Base-by-base conservation (phyloP, 1,140 invertebrate species). In the Zaprionus ornatus region DNA sequence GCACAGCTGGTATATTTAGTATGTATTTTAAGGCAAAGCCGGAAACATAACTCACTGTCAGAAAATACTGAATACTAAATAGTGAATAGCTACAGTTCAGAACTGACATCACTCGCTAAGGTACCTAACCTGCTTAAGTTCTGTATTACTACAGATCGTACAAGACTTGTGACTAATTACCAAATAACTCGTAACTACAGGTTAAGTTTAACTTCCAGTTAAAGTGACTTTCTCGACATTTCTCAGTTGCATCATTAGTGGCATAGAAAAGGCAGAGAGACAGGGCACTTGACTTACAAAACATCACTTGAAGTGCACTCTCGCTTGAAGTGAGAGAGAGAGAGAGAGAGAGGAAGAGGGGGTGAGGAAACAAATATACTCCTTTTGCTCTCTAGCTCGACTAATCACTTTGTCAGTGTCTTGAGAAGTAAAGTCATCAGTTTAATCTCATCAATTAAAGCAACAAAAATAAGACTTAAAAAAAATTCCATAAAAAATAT, bases 361-460 rank as follows among this genome's bases (percentile, higher is more conserved):
- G 25, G 48, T 23, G 48, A 10, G 29, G 7, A 9, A 10, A 32
- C 0, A 32, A 32, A 32, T 29, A 9, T 10, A 29, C 9, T 32
- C 9, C 29, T 32, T 9, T 21, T 35, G 25, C 17, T 42, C 67
- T 35, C 19, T 9, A 40, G 23, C 42, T 17, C 19, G 25, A 13
- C 61, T 48, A 45, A 48, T 48, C 37, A 32, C 35, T 35, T 29
- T 35, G 59, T 27, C 66, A 69, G 54, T 32, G 9, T 32, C 50
- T 62, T 64, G 68, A 35, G 15, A 29, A 65, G 21, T 57, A 29
- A 72, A 65, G 54, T 57, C 69, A 72, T 72, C 61, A 57, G 15
- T 23, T 65, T 72, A 72, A 65, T 59, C 29, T 27, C 52, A 52
- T 35, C 62, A 66, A 72, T 72, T 72, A 66, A 29, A 57, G 25